Conservation (phyloP, 2,113 vertebrate genomes). For the Tachysurus fulvidraco region DNA sequence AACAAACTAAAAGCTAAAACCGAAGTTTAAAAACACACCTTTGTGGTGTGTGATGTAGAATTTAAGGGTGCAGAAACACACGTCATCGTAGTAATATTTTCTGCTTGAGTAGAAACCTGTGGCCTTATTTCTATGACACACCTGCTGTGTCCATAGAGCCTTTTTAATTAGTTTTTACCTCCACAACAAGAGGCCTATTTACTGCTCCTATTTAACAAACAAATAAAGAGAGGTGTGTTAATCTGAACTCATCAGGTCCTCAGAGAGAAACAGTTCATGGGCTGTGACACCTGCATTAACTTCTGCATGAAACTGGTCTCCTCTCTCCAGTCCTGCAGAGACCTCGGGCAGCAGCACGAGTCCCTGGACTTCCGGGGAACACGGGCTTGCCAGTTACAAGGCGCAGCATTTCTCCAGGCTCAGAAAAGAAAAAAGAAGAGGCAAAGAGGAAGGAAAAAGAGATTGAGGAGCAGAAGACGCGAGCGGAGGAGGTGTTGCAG, state of each 20-base stretch:
- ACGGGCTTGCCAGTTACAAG: slow-evolving; percentile 18
- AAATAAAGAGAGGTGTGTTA: neutral
- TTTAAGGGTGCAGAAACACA: neutral
- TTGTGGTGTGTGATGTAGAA: neutral
- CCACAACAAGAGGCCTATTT: neutral
- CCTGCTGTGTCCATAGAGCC: neutral
- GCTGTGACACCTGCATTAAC: neutral
- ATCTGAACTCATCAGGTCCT: neutral
- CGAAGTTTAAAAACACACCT: neutral
- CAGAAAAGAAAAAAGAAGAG: slow-evolving; percentile 69
- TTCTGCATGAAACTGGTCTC: slow-evolving; percentile 1
- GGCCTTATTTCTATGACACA: slow-evolving; percentile 23
- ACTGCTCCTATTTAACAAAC: slow-evolving; percentile 12
- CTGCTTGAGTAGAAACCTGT: neutral
- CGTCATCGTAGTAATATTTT: neutral
- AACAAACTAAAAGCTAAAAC: neutral
- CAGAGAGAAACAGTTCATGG: neutral
- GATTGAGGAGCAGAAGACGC: slow-evolving; percentile 57
- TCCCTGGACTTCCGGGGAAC: slow-evolving; percentile 40
- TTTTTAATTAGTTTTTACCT: neutral
- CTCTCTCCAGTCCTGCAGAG: slow-evolving; percentile 62
- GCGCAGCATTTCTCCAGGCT: slow-evolving; percentile 52
- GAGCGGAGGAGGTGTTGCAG: slow-evolving; percentile 75
- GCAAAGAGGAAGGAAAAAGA: slow-evolving; percentile 66
- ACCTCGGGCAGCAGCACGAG: slow-evolving; percentile 58